A percentile compares a stretch with the other conserved stretches of the same genome.
Evolutionary conservation across 2,888 invertebrate species (phyloP).

Genomic region (Apoderus coryli): DNA sequence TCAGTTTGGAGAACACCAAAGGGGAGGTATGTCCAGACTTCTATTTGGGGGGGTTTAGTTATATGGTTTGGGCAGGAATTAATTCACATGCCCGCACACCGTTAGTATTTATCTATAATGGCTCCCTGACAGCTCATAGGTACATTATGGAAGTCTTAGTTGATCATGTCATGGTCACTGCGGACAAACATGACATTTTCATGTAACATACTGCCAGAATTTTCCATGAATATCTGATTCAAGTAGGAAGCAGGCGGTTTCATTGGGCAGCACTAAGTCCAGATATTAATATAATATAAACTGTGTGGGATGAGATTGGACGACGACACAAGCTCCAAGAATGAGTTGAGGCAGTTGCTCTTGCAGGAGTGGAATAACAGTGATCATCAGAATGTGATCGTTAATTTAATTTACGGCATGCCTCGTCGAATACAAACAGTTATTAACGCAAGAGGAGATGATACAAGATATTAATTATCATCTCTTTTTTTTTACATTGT

Average conservation of each 20-base stretch:
- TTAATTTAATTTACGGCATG: too few species aligned
- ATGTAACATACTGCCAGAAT: conserved; percentile 4
- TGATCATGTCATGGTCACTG: conserved; percentile 13
- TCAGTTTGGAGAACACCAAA: not conserved
- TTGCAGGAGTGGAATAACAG: conserved; percentile 17
- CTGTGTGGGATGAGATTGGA: conserved; percentile 4
- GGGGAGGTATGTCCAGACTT: too few species aligned
- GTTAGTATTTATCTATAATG: conserved; percentile 12
- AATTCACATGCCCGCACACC: conserved; percentile 4
- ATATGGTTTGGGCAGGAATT: conserved; percentile 12
- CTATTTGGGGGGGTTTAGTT: too few species aligned
- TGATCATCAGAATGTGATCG: too few species aligned
- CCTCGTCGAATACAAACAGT: conserved; percentile 2
- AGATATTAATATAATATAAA: not conserved
- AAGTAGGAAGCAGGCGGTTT: conserved; percentile 3
- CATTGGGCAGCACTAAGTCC: conserved; percentile 7
- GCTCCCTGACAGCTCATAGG: conserved; percentile 14
- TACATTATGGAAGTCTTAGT: conserved; percentile 17
- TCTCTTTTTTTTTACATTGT: too few species aligned
- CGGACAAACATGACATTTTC: conserved; percentile 7
- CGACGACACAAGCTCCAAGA: conserved; percentile 8
- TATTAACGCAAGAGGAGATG: conserved; percentile 1
- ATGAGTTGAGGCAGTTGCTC: conserved; percentile 16
- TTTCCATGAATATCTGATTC: conserved; percentile 3
- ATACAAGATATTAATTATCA: conserved; percentile 3